Conservation (phyloP, 2,888 invertebrate species). For the Diarsia dahlii region DNA sequence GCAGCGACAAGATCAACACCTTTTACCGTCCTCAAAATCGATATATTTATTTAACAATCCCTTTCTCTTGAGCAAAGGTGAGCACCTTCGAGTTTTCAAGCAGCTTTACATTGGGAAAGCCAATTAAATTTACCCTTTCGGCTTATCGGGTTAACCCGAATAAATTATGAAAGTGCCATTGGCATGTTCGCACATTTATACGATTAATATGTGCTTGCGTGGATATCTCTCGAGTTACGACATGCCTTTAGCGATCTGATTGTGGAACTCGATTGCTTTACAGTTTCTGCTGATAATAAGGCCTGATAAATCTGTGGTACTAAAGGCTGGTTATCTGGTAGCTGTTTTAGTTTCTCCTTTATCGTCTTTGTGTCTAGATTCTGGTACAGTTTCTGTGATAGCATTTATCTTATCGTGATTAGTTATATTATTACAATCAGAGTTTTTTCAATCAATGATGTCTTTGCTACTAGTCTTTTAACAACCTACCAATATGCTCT, state of each 20-base stretch:
- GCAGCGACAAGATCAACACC: conserved; percentile 42
- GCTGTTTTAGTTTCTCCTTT: conserved; percentile 11
- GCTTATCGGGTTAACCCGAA: conserved; percentile 65
- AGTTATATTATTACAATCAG: background rate
- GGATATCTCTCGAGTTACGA: conserved; percentile 39
- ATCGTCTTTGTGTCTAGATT: background rate
- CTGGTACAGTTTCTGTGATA: background rate
- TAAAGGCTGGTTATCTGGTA: conserved; percentile 20
- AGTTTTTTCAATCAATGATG: background rate
- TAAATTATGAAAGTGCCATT: conserved; percentile 64
- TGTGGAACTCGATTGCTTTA: conserved; percentile 47
- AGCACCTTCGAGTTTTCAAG: conserved; percentile 58
- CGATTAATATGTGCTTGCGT: conserved; percentile 38
- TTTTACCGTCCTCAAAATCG: conserved; percentile 50
- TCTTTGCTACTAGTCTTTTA: no score
- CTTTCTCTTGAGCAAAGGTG: conserved; percentile 63
- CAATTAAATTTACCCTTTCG: conserved; percentile 67
- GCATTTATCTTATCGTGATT: background rate
- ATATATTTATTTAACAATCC: conserved; percentile 51
- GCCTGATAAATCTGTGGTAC: conserved; percentile 23
- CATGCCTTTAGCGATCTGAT: conserved; percentile 43
- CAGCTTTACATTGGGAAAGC: conserved; percentile 58
- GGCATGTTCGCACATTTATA: conserved; percentile 47
- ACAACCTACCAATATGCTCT: background rate
- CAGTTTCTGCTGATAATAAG: conserved; percentile 22